Percentiles rank a stretch among this genome's conserved stretches.
phyloP scores from a whole-genome alignment of 1,140 invertebrate species.

The Caenorhabditis brenneri region DNA sequence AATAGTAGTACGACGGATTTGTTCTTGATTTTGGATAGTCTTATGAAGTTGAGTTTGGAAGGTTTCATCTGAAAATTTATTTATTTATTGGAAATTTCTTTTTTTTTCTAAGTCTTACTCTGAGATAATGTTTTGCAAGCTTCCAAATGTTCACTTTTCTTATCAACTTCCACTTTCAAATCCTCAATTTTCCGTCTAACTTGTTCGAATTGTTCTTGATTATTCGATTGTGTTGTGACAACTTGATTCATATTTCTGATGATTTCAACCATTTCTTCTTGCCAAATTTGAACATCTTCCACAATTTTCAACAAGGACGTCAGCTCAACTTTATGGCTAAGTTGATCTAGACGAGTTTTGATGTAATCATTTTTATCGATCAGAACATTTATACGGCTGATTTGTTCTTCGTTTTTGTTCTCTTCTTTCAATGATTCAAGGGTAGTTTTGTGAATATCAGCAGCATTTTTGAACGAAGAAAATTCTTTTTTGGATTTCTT shows the following conservation, averaged over 20 bases:
- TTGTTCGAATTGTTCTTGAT: conserved; percentile 10
- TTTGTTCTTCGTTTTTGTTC: conserved; percentile 3
- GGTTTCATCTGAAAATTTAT: background rate
- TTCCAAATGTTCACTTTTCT: conserved; percentile 40
- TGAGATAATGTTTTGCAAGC: conserved; percentile 20
- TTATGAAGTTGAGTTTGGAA: conserved; percentile 34
- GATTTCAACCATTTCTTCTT: conserved; percentile 39
- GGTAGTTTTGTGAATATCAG: conserved; percentile 11
- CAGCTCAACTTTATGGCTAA: conserved; percentile 39
- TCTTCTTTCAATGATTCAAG: conserved; percentile 19
- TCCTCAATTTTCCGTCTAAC: conserved; percentile 10
- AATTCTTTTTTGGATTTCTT: conserved; percentile 9
- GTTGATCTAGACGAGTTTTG: conserved; percentile 17
- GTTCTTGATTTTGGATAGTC: conserved; percentile 16
- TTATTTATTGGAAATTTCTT: too few relatives aligned
- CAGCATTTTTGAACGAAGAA: conserved; percentile 8
- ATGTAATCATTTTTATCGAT: conserved; percentile 28
- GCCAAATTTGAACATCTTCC: conserved; percentile 54
- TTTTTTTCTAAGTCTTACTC: too few relatives aligned
- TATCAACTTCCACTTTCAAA: conserved; percentile 39
- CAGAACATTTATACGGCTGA: conserved; percentile 19
- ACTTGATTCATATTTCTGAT: conserved; percentile 34
- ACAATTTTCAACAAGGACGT: conserved; percentile 10
- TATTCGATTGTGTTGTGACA: background rate
- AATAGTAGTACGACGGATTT: background rate